Base-by-base conservation (phyloP, 2,888 invertebrate species). In the Platycheirus rosarum region DNA sequence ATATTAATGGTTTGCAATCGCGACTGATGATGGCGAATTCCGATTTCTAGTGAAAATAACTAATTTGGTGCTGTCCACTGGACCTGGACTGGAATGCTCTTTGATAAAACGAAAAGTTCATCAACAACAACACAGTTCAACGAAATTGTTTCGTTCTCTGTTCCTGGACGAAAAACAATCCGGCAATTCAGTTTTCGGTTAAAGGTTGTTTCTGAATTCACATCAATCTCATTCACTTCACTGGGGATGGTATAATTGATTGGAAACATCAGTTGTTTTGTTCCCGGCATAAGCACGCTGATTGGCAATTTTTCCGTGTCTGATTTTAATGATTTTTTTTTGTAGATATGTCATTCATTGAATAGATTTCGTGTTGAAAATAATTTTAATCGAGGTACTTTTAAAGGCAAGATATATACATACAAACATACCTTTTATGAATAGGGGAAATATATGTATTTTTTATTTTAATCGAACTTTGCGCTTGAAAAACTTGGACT, bases 231-330 rank as follows among this genome's bases (percentile, higher is more conserved):
- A 40, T 65, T 46, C 55, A 20, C n/a, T 2, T n/a, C n/a, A n/a
- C 14, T 16, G 32, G 7, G 18, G n/a, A 16, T 48, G 74, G 20
- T 63, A 79, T 74, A 79, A 74, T 79, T 74, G 79, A 78, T 73
- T 78, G 77, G 66, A 78, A 73, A 73, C 73, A 73, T 78, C 73
- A 66, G 51, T 60, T 71, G n/a, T 73, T 71, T 66, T 66, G 78
- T 78, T 73, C 73, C 66, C 35, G 26, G 73, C 78, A 73, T 78
- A 66, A 63, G 57, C 55, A 69, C 74, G 42, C n/a, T 53, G 74
- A 79, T 79, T 79, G 79, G 37, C 79, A 68, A 79, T 79, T 79
- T 79, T 79, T 63, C 68, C 35, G 26, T 20, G 37, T 16, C 62
- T 74, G 62, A 55, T 69, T 79, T 79, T 74, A 79, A 79, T 69